Base-by-base conservation (phyloP, 2,888 invertebrate genomes). In the Galerucella calmariensis region DNA sequence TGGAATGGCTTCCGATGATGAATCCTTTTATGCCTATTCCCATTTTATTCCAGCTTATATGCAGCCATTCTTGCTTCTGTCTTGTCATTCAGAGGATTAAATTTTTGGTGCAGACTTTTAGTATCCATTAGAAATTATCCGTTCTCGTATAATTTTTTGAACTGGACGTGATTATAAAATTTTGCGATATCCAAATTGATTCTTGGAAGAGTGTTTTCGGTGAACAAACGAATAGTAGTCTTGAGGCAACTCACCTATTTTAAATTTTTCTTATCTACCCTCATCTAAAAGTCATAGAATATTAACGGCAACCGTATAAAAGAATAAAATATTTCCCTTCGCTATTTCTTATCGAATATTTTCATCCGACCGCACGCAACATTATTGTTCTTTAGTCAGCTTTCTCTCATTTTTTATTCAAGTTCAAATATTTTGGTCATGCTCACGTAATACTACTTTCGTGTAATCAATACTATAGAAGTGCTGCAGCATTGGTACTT, bases 311-410 rank as follows among this genome's bases (percentile, higher is more conserved):
- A 61, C 61, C 10, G 10, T 35, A 61, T 61, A 35, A 61, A 24
- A 61, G 61, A 35, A 61, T 61, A 61, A 61, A 61, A 61, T 61
- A 61, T 61, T 35, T 61, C 35, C n/a, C 61, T 35, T 35, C 35
- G 27, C 35, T 61, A 35, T 35, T 61, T 20, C 56, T 56, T 56
- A 56, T 56, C 56, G 16, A 20, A 56, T 16, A 56, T 51, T 51
- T 51, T 1, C 8, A 51, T 51, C n/a, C 10, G 9, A 16, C 9
- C 10, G 12, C 61, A 61, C 61, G 61, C 61, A 61, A 61, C 35
- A 59, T 11, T 20, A 27, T 12, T 9, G 59, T 61, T 61, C n/a
- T n/a, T 35, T 14, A 35, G 61, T 61, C 27, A 35, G 35, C 27
- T 35, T 61, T 61, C 2, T 12, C 61, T n/a, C 61, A 61, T 61